These are phyloP conservation scores for Pilophorus perplexus DNA, from an alignment of 2,888 invertebrate species.

Conservation along the genomic window DNA sequence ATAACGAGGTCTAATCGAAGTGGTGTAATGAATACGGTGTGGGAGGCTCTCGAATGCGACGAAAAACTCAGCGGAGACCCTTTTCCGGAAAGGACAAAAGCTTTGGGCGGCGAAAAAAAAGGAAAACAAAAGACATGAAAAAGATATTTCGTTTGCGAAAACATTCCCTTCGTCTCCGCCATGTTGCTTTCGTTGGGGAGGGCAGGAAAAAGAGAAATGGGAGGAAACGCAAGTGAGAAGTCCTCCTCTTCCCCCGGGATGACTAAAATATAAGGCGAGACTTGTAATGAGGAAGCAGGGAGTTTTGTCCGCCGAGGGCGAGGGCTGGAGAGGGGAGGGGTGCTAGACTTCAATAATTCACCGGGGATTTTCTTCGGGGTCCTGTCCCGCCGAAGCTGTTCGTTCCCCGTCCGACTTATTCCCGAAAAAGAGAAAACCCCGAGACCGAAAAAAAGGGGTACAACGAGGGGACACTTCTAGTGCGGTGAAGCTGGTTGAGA, in stretches of 20 bases:
- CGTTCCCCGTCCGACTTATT: background rate
- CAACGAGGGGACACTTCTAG: no score
- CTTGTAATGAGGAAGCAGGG: slow-evolving; percentile 24
- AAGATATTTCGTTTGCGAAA: slow-evolving; percentile 21
- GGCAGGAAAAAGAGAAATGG: slow-evolving; percentile 7
- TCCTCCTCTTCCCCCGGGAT: no score
- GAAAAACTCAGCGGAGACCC: no score
- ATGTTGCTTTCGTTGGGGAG: background rate
- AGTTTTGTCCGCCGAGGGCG: background rate
- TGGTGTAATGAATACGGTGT: no score
- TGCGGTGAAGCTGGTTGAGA: no score
- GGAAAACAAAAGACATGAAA: slow-evolving; percentile 19
- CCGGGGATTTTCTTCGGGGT: slow-evolving; percentile 17
- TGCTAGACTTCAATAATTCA: slow-evolving; percentile 31
- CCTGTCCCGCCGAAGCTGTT: no score
- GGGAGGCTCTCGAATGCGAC: no score
- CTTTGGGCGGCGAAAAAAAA: no score
- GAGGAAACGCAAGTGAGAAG: slow-evolving; percentile 27
- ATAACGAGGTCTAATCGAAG: no score
- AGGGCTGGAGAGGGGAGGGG: background rate
- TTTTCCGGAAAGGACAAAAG: no score
- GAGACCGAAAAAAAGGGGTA: background rate
- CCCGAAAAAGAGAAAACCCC: background rate
- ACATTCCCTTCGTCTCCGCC: slow-evolving; percentile 1
- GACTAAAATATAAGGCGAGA: slow-evolving; percentile 31